These are phyloP conservation scores for Dromas ardeola DNA, from an alignment of 2,113 vertebrate species.

Conservation along the genomic window DNA sequence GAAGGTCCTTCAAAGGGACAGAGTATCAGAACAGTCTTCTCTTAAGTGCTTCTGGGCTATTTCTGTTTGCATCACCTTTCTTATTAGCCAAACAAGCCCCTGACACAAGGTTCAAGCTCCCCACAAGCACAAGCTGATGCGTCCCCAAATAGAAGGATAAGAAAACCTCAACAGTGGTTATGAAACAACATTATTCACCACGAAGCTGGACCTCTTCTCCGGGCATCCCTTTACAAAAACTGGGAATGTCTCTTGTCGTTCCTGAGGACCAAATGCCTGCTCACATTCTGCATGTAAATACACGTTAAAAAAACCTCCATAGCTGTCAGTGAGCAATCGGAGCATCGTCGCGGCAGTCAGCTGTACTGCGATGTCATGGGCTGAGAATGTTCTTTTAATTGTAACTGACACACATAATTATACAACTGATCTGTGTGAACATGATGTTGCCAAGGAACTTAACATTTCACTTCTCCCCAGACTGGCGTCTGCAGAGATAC, in stretches of 20 bases:
- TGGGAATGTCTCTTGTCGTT: slow-evolving; percentile 1
- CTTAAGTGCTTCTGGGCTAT: neutral
- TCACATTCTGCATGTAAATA: slow-evolving; percentile 30
- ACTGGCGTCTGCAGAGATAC: slow-evolving; percentile 78
- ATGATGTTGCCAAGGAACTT: slow-evolving; percentile 75
- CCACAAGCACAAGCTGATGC: slow-evolving; percentile 1
- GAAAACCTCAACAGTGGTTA: slow-evolving; percentile 3
- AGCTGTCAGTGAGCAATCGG: slow-evolving; percentile 36
- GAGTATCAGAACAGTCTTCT: neutral
- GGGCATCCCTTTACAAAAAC: slow-evolving; percentile 21
- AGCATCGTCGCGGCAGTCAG: slow-evolving; percentile 66
- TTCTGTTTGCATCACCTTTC: slow-evolving; percentile 32
- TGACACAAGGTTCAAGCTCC: slow-evolving; percentile 17
- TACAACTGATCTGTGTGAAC: slow-evolving; percentile 75
- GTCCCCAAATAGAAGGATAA: slow-evolving; percentile 30
- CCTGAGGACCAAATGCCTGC: slow-evolving; percentile 3
- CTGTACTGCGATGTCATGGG: slow-evolving; percentile 63
- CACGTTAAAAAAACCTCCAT: neutral
- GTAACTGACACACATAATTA: slow-evolving; percentile 79
- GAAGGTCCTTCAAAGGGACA: neutral
- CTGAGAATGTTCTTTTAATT: slow-evolving; percentile 81
- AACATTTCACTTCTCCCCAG: slow-evolving; percentile 73
- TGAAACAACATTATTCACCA: slow-evolving; percentile 34
- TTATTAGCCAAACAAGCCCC: slow-evolving; percentile 9
- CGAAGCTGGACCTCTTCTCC: slow-evolving; percentile 27